These are phyloP conservation scores for Diadophis punctatus DNA, from an alignment of 2,113 vertebrate species.

Conservation along the genomic window DNA sequence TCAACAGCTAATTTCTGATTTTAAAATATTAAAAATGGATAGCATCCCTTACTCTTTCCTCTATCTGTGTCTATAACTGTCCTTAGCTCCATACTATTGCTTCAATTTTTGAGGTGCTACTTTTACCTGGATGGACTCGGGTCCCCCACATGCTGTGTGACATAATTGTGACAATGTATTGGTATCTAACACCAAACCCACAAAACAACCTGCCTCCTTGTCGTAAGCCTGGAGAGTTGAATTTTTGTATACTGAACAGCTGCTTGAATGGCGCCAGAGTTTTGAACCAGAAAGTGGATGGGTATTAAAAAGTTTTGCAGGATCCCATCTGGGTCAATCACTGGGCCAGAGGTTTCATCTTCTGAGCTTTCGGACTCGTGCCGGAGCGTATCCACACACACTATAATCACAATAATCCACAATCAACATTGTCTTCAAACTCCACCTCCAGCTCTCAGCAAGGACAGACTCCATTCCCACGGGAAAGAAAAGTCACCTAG, in stretches of 20 bases:
- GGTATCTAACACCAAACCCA: background rate
- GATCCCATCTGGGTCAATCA: no score
- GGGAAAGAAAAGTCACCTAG: no score
- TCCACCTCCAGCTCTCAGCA: no score
- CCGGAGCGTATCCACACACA: no score
- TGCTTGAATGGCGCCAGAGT: background rate
- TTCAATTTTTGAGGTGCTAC: background rate
- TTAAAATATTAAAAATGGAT: background rate
- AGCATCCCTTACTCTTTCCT: background rate
- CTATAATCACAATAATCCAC: no score
- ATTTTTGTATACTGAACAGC: background rate
- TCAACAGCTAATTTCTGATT: background rate
- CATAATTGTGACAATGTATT: background rate
- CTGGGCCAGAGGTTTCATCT: no score
- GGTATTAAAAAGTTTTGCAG: background rate
- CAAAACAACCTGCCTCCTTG: background rate
- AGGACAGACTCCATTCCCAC: no score
- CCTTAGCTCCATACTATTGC: background rate
- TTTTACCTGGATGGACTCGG: background rate
- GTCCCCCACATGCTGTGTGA: background rate
- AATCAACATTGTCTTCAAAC: no score
- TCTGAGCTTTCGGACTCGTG: no score
- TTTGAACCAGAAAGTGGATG: conserved; percentile 25
- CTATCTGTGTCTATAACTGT: background rate
- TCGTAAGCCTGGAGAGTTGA: background rate